Evolutionary conservation across 2,797 vertebrate genomes (phyloP).

Genomic region (Smutsia gigantea): DNA sequence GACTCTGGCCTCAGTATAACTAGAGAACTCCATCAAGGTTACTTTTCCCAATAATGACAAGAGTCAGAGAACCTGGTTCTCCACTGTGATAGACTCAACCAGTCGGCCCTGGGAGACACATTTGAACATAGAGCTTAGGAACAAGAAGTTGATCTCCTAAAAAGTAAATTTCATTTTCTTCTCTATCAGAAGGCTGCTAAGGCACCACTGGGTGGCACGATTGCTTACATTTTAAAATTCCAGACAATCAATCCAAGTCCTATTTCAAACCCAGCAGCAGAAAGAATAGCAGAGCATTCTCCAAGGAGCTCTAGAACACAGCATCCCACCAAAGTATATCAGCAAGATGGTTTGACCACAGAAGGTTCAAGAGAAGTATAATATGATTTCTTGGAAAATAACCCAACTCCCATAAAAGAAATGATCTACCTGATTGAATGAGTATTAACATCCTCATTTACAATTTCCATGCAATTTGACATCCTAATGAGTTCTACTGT

Average conservation of each 20-base stretch:
- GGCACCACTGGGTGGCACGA: conserved; percentile 39
- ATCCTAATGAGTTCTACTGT: conserved; percentile 50
- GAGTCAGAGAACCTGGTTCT: neutral
- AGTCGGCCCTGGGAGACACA: neutral
- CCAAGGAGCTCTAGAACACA: neutral
- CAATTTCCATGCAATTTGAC: conserved; percentile 29
- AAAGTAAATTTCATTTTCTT: neutral
- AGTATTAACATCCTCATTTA: neutral
- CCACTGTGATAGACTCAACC: neutral
- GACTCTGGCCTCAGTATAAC: neutral
- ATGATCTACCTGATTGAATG: neutral
- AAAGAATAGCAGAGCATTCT: conserved; percentile 21
- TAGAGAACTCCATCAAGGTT: neutral
- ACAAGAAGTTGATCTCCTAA: neutral
- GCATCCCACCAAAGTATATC: neutral
- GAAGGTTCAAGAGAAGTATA: neutral
- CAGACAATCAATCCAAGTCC: neutral
- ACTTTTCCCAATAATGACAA: neutral
- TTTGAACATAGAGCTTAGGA: neutral
- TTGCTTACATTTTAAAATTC: conserved; percentile 60
- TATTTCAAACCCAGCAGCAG: neutral
- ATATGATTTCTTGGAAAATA: conserved; percentile 40
- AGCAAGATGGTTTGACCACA: neutral
- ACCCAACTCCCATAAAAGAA: conserved; percentile 32
- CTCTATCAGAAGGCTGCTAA: neutral